Base-by-base conservation (phyloP, 2,113 vertebrate species). In the Paratilapia polleni region DNA sequence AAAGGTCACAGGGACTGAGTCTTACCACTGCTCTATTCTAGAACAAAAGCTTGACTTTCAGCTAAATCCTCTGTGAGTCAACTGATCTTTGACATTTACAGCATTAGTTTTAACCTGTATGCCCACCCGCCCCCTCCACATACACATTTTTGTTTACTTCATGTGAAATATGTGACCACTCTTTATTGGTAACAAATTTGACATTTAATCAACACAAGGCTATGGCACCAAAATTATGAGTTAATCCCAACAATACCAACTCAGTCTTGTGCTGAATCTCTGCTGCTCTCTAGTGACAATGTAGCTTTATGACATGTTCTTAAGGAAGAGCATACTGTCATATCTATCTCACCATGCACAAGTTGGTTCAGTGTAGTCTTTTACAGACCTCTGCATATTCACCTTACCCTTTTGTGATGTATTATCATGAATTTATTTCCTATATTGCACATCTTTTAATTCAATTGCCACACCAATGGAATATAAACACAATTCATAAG, bases 1-100 rank as follows among this genome's bases (percentile, higher is more conserved):
- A 90, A 89, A 88, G 57, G 80, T 86, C 81, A 84, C 24, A 17
- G 41, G 28, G 73, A 43, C 19, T 62, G 20, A 11, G 19, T 34
- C 63, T 83, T 28, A 12, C 68, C 41, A 8, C 26, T 9, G 17
- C 52, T 58, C 63, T 75, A 56, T 47, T 54, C 63, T n/a, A 20
- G 24, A 82, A 83, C 80, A 88, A 86, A 89, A 83, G 52, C 64
- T 47, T 34, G 24, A 78, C 66, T 24, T 63, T 79, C 56, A 41
- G 22, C 10, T 56, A 38, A 88, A 86, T 73, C 73, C 80, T 43
- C 1, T 49, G 34, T 63, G 17, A 85, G 57, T 60, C 11, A 83
- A 20, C 24, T 83, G 36, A 93, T 66, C 88, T 78, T 80, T 90
- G 78, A 80, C 86, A 84, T 93, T 89, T 77, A 80, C 78, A 49